Conservation (phyloP, 2,888 invertebrate species). For the Chesias legatella region DNA sequence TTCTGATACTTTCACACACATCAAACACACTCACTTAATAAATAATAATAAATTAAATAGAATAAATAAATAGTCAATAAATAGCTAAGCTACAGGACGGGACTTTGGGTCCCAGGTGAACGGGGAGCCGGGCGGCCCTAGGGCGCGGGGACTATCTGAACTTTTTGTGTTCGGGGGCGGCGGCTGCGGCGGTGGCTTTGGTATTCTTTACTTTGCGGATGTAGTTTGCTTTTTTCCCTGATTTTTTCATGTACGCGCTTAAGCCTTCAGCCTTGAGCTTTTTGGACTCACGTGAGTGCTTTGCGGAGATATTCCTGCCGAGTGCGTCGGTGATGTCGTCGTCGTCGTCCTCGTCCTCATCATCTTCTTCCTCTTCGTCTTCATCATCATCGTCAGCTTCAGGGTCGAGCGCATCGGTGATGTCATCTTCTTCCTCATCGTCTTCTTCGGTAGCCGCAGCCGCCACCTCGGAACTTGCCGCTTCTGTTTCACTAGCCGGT, state of each 20-base stretch:
- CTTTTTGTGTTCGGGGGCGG: constrained; percentile 76
- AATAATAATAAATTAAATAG: constrained; percentile 81
- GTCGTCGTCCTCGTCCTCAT: constrained; percentile 83
- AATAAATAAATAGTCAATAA: constrained; percentile 81
- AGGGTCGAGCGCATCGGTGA: constrained; percentile 77
- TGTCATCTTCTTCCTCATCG: constrained; percentile 82
- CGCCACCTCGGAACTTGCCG: constrained; percentile 48
- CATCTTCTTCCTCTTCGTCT: constrained; percentile 84
- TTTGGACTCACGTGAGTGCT: constrained; percentile 93
- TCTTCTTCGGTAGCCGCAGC: constrained; percentile 68
- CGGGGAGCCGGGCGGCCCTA: constrained; percentile 57
- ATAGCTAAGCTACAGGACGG: constrained; percentile 79
- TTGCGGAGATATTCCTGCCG: constrained; percentile 65
- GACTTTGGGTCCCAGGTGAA: constrained; percentile 71
- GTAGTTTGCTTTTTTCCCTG: constrained; percentile 73
- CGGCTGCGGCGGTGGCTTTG: constrained; percentile 71
- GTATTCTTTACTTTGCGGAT: constrained; percentile 77
- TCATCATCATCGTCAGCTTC: constrained; percentile 84
- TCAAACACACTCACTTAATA: constrained; percentile 80
- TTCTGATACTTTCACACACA: constrained; percentile 76
- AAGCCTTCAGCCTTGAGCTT: constrained; percentile 72
- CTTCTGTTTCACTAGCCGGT: constrained; percentile 62
- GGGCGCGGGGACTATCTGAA: constrained; percentile 74
- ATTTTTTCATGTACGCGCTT: constrained; percentile 64
- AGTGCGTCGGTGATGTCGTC: constrained; percentile 84